Evolutionary conservation across 1,140 invertebrate species (phyloP).

Genomic region (Dendroctonus valens): DNA sequence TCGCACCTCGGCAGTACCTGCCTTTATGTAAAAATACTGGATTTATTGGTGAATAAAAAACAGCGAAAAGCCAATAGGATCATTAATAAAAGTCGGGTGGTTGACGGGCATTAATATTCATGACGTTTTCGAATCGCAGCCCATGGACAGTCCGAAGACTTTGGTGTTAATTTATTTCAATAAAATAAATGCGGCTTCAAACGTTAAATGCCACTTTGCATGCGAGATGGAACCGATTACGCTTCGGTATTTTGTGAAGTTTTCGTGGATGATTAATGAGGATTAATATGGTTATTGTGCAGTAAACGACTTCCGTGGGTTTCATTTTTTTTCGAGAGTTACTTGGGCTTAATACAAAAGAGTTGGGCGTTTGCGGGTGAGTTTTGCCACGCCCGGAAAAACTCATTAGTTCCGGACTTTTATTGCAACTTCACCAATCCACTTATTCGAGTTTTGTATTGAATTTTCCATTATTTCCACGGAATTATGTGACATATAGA

Average conservation of each 20-base stretch:
- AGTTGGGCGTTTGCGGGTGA: no score
- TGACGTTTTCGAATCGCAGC: not conserved
- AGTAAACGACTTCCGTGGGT: no score
- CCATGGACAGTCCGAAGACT: not conserved
- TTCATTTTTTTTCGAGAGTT: no score
- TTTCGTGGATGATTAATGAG: not conserved
- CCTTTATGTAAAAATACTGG: not conserved
- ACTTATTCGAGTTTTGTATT: no score
- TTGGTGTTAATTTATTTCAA: conserved; percentile 7
- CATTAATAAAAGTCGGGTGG: conserved; percentile 4
- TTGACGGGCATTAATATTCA: conserved; percentile 3
- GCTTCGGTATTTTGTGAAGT: conserved; percentile 1
- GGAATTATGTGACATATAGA: no score
- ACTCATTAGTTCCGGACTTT: no score
- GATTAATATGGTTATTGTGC: no score
- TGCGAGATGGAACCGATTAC: conserved; percentile 1
- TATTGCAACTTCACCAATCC: no score
- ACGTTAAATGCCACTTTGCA: conserved; percentile 7
- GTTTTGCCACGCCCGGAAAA: no score
- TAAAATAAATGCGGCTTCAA: conserved; percentile 6
- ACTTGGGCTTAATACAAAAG: no score
- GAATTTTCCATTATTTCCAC: no score
- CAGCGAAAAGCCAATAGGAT: not conserved
- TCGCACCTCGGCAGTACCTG: no score
- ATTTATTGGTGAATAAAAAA: conserved; percentile 2